Conservation (phyloP, 2,797 vertebrate genomes). For the Sebastes oblongus region DNA sequence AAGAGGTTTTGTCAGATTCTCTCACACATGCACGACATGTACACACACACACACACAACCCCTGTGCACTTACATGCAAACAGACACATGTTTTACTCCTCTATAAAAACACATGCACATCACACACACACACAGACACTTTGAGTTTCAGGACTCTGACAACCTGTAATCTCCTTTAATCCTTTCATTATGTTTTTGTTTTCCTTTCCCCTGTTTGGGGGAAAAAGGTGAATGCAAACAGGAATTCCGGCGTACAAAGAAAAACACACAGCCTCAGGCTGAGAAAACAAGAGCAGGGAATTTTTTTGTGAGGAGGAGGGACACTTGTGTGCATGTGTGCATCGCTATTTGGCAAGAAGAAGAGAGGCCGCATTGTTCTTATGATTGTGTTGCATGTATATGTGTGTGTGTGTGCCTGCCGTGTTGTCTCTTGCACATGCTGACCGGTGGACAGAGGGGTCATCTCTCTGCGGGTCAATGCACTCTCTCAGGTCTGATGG, state of each 20-base stretch:
- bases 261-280: constrained; percentile 78
- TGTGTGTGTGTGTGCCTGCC: neutral
- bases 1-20: constrained; percentile 2
- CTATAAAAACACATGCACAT: constrained; percentile 32
- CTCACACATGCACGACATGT: neutral
- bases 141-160: constrained; percentile 67
- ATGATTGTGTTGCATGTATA: constrained; percentile 20
- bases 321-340: constrained; percentile 53
- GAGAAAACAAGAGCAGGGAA: constrained; percentile 72
- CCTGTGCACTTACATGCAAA: neutral
- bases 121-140: constrained; percentile 26
- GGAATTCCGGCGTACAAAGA: constrained; percentile 81
- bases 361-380: constrained; percentile 54
- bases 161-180: constrained; percentile 78
- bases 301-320: constrained; percentile 57
- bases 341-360: constrained; percentile 50
- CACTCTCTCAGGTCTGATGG: constrained; percentile 32
- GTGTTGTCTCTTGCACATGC: constrained; percentile 8
- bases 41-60: neutral
- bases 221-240: constrained; percentile 80
- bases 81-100: constrained; percentile 24
- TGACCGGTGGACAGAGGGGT: constrained; percentile 23
- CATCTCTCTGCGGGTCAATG: constrained; percentile 37
- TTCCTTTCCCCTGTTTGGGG: constrained; percentile 72
- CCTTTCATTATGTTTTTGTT: constrained; percentile 80